Percentiles rank a stretch among this genome's conserved stretches.
Conservation (phyloP, 1,140 invertebrate genomes). For the Drosophila bocki region DNA sequence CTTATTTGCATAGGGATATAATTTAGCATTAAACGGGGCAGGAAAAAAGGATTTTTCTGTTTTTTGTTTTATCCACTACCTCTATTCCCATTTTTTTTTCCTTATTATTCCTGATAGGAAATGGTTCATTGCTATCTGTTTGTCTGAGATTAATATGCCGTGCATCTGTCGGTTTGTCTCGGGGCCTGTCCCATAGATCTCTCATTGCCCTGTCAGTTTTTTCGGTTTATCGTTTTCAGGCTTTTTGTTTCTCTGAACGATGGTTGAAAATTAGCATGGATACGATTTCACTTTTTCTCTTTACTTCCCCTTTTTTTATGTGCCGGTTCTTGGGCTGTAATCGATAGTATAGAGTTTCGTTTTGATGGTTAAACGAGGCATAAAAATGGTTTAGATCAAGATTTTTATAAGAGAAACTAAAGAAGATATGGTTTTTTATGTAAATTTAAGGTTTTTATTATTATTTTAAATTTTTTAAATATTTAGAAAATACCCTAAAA, state of each 20-base stretch:
- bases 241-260: constrained; percentile 51
- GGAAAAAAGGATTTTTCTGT: constrained; percentile 66
- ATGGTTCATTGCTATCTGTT: constrained; percentile 75
- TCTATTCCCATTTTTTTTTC: constrained; percentile 31
- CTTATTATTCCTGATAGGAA: constrained; percentile 63
- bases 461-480: background rate
- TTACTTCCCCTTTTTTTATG: constrained; percentile 5
- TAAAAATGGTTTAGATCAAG: constrained; percentile 40
- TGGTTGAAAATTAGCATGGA: constrained; percentile 77
- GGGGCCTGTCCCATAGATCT: constrained; percentile 60
- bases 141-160: constrained; percentile 83
- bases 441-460: background rate
- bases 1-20: constrained; percentile 82
- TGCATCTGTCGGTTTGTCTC: constrained; percentile 75
- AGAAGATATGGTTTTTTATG: background rate
- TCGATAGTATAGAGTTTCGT: constrained; percentile 60
- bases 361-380: constrained; percentile 40
- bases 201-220: constrained; percentile 58
- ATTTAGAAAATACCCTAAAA: background rate
- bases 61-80: constrained; percentile 48
- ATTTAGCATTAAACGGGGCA: constrained; percentile 81
- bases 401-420: constrained; percentile 6
- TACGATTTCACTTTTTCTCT: constrained; percentile 75
- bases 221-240: constrained; percentile 35
- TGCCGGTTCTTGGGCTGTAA: constrained; percentile 38